phyloP scores from a whole-genome alignment of 1,140 invertebrate species.

The Calephelis nemesis region DNA sequence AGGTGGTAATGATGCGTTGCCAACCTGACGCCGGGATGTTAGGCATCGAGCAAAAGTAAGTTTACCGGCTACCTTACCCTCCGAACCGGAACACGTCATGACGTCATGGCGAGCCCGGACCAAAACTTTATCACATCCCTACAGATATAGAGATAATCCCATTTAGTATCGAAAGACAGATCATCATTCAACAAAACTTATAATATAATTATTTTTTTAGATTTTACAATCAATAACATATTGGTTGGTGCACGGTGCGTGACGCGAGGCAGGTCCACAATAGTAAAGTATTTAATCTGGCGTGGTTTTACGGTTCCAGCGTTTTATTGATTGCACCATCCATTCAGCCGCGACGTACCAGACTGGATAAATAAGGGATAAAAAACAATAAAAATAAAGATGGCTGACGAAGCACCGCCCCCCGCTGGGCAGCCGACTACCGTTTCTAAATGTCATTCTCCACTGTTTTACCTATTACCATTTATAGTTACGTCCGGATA shows the following conservation, averaged over 20 bases:
- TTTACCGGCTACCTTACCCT: too few relatives aligned
- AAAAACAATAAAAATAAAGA: slow-evolving; percentile 70
- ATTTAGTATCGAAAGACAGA: too few relatives aligned
- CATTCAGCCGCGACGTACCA: slow-evolving; percentile 57
- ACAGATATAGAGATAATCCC: too few relatives aligned
- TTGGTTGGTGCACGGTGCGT: slow-evolving; percentile 32
- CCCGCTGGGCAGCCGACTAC: slow-evolving; percentile 64
- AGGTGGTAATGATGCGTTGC: too few relatives aligned
- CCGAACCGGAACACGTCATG: too few relatives aligned
- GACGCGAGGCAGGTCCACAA: slow-evolving; percentile 43
- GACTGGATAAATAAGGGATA: slow-evolving; percentile 72
- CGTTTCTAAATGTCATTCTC: slow-evolving; percentile 72
- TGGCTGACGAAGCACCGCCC: slow-evolving; percentile 62
- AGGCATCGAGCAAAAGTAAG: too few relatives aligned
- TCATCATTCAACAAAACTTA: neutral
- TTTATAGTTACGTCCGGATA: neutral
- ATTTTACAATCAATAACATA: slow-evolving; percentile 36
- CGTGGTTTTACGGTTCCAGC: slow-evolving; percentile 59
- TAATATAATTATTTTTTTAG: slow-evolving; percentile 7
- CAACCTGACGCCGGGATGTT: too few relatives aligned
- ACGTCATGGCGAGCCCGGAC: too few relatives aligned
- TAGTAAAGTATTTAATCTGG: slow-evolving; percentile 61
- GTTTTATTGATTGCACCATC: slow-evolving; percentile 70
- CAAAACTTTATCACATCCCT: too few relatives aligned
- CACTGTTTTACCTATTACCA: slow-evolving; percentile 40